Evolutionary conservation across 2,888 invertebrate genomes (phyloP).

Genomic region (Oscheius myriophilus): DNA sequence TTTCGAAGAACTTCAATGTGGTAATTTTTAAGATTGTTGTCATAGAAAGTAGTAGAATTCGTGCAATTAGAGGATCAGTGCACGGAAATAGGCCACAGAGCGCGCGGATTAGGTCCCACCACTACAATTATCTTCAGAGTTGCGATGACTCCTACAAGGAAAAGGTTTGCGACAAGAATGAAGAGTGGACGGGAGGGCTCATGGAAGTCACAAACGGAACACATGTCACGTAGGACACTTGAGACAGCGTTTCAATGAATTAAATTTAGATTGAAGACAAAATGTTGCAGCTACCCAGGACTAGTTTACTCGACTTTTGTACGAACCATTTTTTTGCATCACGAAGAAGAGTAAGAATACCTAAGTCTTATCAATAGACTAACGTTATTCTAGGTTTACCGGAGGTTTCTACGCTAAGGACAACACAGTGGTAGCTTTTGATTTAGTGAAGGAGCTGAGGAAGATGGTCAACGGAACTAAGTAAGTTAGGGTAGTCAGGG

Average conservation of each 20-base stretch:
- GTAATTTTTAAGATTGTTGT: conserved; percentile 11
- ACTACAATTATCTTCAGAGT: conserved; percentile 30
- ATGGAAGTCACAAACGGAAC: conserved; percentile 66
- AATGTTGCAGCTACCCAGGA: conserved; percentile 62
- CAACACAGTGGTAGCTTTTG: conserved; percentile 53
- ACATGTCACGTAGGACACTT: conserved; percentile 49
- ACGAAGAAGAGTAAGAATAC: conserved; percentile 46
- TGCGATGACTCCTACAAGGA: conserved; percentile 47
- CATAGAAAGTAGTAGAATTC: conserved; percentile 3
- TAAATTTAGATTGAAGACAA: conserved; percentile 53
- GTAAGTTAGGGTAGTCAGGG: conserved; percentile 34
- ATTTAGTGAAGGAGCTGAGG: conserved; percentile 66
- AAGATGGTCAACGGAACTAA: conserved; percentile 61
- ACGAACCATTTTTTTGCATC: conserved; percentile 56
- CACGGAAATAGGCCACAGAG: conserved; percentile 17
- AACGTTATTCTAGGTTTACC: conserved; percentile 29
- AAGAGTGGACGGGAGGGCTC: conserved; percentile 65
- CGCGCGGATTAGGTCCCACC: conserved; percentile 10
- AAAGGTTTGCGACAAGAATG: conserved; percentile 53
- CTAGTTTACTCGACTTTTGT: conserved; percentile 48
- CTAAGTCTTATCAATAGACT: not conserved
- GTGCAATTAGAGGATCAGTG: conserved; percentile 27
- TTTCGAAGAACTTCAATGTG: conserved; percentile 18
- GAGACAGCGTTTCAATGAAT: not conserved
- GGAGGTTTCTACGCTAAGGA: conserved; percentile 43